phyloP scores from a whole-genome alignment of 2,888 invertebrate species.

The Phyto melanocephala region DNA sequence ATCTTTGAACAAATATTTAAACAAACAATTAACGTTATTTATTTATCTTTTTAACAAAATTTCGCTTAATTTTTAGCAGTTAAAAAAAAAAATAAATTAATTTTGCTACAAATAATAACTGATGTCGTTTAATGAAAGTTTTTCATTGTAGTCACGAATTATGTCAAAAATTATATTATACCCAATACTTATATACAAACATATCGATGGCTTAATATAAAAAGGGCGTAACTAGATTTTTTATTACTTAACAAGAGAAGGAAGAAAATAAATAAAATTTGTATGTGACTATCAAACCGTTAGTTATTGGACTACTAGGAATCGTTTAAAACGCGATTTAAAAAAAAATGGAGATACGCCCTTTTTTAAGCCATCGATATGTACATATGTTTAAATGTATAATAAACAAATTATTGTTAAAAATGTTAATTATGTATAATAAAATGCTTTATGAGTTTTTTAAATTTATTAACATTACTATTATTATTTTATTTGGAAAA shows the following conservation, averaged over 20 bases:
- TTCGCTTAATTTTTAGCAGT: neutral
- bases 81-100: slow-evolving; percentile 15
- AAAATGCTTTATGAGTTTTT: slow-evolving; percentile 9
- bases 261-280: too few relatives aligned
- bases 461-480: neutral
- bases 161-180: slow-evolving; percentile 11
- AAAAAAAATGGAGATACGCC: too few relatives aligned
- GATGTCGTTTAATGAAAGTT: slow-evolving; percentile 40
- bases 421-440: too few relatives aligned
- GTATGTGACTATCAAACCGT: too few relatives aligned
- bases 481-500: neutral
- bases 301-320: too few relatives aligned
- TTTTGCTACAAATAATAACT: slow-evolving; percentile 48
- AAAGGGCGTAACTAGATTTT: too few relatives aligned
- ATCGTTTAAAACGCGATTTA: too few relatives aligned
- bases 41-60: neutral
- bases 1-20: slow-evolving; percentile 23
- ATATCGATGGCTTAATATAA: too few relatives aligned
- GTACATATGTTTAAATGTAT: too few relatives aligned
- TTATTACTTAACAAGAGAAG: too few relatives aligned
- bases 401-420: too few relatives aligned
- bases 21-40: neutral
- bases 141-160: slow-evolving; percentile 45
- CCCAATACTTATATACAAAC: neutral
- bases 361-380: too few relatives aligned